These are phyloP conservation scores for Conopomorpha cramerella DNA, from an alignment of 1,140 invertebrate species.

Conservation along the genomic window DNA sequence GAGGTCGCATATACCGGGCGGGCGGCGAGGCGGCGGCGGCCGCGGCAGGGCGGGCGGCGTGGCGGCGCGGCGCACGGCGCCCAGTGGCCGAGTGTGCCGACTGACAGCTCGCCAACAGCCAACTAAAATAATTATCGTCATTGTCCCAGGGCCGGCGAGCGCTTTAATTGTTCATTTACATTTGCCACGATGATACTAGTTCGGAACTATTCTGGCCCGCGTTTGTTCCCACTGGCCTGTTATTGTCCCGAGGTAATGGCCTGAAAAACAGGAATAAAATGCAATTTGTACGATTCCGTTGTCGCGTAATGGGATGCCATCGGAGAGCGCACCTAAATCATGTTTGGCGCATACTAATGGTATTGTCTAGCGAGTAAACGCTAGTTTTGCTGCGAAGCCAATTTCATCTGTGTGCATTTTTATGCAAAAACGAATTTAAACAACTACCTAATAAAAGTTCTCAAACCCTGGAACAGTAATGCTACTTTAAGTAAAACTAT, in stretches of 20 bases:
- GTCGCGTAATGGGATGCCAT: slow-evolving; percentile 7
- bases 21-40: slow-evolving; percentile 15
- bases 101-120: slow-evolving; percentile 46
- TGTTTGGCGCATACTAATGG: too few species aligned
- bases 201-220: slow-evolving; percentile 47
- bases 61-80: too few species aligned
- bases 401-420: too few species aligned
- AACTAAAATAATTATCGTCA: slow-evolving; percentile 61
- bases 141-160: slow-evolving; percentile 52
- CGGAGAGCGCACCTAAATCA: too few species aligned
- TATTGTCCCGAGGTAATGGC: slow-evolving; percentile 52
- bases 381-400: too few species aligned
- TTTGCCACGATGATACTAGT: slow-evolving; percentile 57
- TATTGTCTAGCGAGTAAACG: too few species aligned
- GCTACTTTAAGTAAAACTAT: too few species aligned
- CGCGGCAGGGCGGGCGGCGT: not conserved
- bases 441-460: too few species aligned
- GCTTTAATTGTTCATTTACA: slow-evolving; percentile 61
- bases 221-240: slow-evolving; percentile 38
- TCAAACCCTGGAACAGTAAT: too few species aligned
- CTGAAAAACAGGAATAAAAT: slow-evolving; percentile 54
- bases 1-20: slow-evolving; percentile 45
- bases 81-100: too few species aligned
- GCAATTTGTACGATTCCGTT: slow-evolving; percentile 34
- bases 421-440: too few species aligned